Evolutionary conservation across 2,888 invertebrate genomes (phyloP).

Genomic region (Smittia sp.): DNA sequence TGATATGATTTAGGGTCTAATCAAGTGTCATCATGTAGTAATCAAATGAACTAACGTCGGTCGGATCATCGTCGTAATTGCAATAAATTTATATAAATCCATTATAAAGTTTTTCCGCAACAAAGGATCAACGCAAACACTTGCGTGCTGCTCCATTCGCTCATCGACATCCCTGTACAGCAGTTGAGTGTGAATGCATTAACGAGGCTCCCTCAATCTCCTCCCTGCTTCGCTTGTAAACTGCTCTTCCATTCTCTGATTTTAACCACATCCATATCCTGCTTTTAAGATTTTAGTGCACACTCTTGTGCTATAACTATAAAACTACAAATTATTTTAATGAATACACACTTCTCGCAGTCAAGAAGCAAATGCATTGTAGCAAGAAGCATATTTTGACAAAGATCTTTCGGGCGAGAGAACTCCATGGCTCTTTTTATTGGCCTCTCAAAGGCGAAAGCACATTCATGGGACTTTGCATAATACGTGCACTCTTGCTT

Average conservation of each 20-base stretch:
- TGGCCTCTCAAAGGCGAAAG: background rate
- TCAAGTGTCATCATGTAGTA: no score
- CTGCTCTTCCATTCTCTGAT: background rate
- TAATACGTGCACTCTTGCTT: constrained; percentile 8
- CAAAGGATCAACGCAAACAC: no score
- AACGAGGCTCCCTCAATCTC: background rate
- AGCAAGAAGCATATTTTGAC: constrained; percentile 6
- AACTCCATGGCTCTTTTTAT: background rate
- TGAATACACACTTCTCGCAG: constrained; percentile 8
- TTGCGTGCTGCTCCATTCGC: no score
- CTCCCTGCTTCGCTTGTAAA: background rate
- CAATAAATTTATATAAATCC: no score
- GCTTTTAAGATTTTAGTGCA: constrained; percentile 32
- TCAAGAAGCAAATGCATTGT: constrained; percentile 13
- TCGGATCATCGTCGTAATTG: no score
- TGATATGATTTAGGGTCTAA: no score
- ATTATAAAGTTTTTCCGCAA: no score
- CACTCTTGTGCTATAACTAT: background rate
- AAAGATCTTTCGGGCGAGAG: background rate
- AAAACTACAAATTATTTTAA: constrained; percentile 32
- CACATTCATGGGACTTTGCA: constrained; percentile 16
- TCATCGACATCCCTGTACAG: background rate
- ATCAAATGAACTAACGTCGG: no score
- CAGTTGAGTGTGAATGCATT: constrained; percentile 6
- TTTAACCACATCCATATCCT: constrained; percentile 32